Evolutionary conservation across 2,888 invertebrate genomes (phyloP).

Genomic region (Leptinotarsa juncta): DNA sequence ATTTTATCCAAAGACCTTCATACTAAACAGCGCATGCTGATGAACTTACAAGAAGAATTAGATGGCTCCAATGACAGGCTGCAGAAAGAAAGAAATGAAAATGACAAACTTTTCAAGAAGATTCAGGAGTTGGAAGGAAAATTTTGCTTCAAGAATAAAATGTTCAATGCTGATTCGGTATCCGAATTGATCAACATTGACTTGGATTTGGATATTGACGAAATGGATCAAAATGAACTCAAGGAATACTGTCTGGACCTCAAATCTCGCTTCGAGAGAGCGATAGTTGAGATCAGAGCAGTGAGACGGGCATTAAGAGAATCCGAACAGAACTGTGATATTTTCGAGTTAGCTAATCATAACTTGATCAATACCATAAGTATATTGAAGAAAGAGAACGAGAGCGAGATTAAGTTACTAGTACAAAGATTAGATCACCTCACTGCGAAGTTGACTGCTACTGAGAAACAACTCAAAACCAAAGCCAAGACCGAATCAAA

Average conservation of each 20-base stretch:
- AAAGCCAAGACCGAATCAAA: constrained; percentile 85
- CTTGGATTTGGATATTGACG: constrained; percentile 78
- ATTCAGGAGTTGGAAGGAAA: constrained; percentile 79
- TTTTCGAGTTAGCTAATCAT: constrained; percentile 82
- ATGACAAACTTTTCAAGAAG: constrained; percentile 78
- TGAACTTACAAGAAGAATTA: constrained; percentile 76
- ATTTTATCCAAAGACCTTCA: constrained; percentile 75
- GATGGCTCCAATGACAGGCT: constrained; percentile 75
- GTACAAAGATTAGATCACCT: constrained; percentile 86
- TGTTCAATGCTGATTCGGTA: constrained; percentile 76
- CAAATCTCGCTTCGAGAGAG: constrained; percentile 82
- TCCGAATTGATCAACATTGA: constrained; percentile 85
- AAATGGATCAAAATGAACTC: constrained; percentile 79
- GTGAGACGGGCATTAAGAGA: constrained; percentile 85
- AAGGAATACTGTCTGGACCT: constrained; percentile 86
- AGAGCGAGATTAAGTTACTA: constrained; percentile 83
- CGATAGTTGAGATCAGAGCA: constrained; percentile 84
- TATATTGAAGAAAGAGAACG: constrained; percentile 72
- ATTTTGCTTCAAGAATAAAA: constrained; percentile 70
- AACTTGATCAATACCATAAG: constrained; percentile 80
- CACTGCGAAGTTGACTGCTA: constrained; percentile 82
- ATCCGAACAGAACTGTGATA: constrained; percentile 83
- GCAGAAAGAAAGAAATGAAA: constrained; percentile 80
- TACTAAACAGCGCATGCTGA: constrained; percentile 74
- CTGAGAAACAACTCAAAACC: constrained; percentile 84